These are phyloP conservation scores for Epirrita christyi DNA, from an alignment of 2,888 invertebrate genomes.

Conservation along the genomic window DNA sequence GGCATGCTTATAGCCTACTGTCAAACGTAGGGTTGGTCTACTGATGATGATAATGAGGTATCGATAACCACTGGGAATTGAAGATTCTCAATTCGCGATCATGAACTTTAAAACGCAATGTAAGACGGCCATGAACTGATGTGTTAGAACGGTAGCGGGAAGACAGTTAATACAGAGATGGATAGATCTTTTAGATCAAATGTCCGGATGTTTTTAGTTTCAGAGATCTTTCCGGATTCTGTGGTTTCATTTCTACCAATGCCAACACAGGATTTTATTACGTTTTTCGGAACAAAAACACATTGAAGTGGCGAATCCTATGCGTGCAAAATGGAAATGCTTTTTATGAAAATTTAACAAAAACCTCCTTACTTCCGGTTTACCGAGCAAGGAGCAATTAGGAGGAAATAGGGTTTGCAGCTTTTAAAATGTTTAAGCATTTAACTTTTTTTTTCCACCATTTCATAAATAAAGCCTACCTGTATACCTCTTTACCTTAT, in stretches of 20 bases:
- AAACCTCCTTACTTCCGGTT: constrained; percentile 32
- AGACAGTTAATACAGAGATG: no score
- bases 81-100: not conserved
- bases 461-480: constrained; percentile 19
- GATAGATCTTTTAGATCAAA: no score
- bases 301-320: constrained; percentile 34
- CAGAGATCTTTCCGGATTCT: not conserved
- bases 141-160: no score
- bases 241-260: constrained; percentile 14
- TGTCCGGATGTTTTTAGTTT: not conserved
- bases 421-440: constrained; percentile 22
- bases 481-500: not conserved
- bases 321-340: constrained; percentile 34
- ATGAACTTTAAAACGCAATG: no score
- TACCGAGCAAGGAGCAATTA: constrained; percentile 33
- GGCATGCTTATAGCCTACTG: constrained; percentile 8
- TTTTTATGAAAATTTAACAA: constrained; percentile 33
- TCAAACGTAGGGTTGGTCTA: constrained; percentile 14
- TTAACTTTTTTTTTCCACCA: constrained; percentile 23
- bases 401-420: constrained; percentile 31
- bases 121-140: no score
- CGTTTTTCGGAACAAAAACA: constrained; percentile 36
- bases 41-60: no score
- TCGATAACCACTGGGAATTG: not conserved
- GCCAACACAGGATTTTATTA: constrained; percentile 32